Percentiles rank a stretch among this genome's conserved stretches.
These are phyloP conservation scores for Sphyrna mokarran DNA, from an alignment of 2,113 vertebrate genomes.

Conservation along the genomic window DNA sequence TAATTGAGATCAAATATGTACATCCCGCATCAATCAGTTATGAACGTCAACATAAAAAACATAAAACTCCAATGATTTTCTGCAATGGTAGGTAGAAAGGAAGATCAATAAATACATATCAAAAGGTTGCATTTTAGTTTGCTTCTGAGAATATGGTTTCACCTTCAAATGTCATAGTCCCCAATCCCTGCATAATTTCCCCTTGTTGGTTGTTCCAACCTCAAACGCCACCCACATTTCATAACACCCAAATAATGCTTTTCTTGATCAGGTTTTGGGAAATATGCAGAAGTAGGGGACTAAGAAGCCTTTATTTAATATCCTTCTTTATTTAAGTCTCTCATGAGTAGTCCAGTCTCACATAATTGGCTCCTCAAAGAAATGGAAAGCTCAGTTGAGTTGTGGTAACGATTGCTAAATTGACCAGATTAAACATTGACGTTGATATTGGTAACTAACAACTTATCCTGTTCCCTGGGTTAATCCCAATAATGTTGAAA, in stretches of 20 bases:
- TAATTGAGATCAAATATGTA: not conserved
- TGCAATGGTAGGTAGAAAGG: not conserved
- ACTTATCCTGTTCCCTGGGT: conserved; percentile 44
- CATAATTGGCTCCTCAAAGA: not conserved
- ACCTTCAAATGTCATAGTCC: not conserved
- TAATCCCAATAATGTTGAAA: conserved; percentile 39
- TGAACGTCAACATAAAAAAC: not conserved
- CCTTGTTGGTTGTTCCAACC: not conserved
- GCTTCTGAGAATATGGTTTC: not conserved
- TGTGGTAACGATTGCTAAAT: not conserved
- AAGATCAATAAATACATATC: not conserved
- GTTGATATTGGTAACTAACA: conserved; percentile 35
- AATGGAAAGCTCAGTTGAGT: not conserved
- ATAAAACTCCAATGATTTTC: not conserved
- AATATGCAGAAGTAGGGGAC: not conserved
- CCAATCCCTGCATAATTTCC: not conserved
- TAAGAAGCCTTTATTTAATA: not conserved
- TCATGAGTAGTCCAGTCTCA: not conserved
- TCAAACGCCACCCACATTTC: not conserved
- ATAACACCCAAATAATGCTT: not conserved
- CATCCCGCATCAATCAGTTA: not conserved
- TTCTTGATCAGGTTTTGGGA: not conserved
- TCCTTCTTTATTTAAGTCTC: not conserved
- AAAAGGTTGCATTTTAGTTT: not conserved
- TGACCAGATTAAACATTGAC: not conserved